Base-by-base conservation (phyloP, 2,888 invertebrate genomes). In the Drosophila acutilabella region DNA sequence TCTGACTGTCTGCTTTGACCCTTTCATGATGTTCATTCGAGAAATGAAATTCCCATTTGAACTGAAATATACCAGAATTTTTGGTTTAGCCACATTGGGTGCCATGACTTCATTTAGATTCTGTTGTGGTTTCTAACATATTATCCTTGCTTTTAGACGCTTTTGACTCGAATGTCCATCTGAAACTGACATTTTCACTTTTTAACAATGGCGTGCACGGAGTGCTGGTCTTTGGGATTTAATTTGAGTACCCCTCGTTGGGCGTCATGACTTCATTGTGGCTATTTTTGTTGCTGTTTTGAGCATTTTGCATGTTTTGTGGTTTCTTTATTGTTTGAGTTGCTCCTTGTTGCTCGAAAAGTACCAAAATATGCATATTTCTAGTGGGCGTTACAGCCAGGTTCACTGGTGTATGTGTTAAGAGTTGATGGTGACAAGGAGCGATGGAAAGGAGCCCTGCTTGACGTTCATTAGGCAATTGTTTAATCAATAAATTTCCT, bases 401-500 rank as follows among this genome's bases (percentile, higher is more conserved):
- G 20, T 18, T 18, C 47, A 30, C 20, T 18, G 26, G 62, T 64
- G 65, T 61, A 59, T 78, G 71, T 66, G 64, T 66, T 73, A 78
- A 76, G 69, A 70, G 54, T 59, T 41, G 53, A 20, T 47, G n/a
- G 23, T 4, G 20, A 20, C 20, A 20, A 4, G 20, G 20, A 20
- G 20, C 20, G 20, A 20, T 36, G 40, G 30, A 41, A 36, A 50
- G n/a, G 33, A 54, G 54, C 48, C 58, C 64, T 72, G 71, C 69
- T 72, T 65, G 66, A 57, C 48, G 50, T 65, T 73, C 58, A 69
- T 79, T 71, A 59, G 69, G 47, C 71, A 74, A 72, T 77, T 81
- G 81, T 81, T 81, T 60, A 82, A 82, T 81, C 81, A 66, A 81
- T 81, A 81, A 70, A 69, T 62, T 74, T 33, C 36, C 16, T 51